phyloP scores from a whole-genome alignment of 2,797 vertebrate genomes.

The Sylvia borin region DNA sequence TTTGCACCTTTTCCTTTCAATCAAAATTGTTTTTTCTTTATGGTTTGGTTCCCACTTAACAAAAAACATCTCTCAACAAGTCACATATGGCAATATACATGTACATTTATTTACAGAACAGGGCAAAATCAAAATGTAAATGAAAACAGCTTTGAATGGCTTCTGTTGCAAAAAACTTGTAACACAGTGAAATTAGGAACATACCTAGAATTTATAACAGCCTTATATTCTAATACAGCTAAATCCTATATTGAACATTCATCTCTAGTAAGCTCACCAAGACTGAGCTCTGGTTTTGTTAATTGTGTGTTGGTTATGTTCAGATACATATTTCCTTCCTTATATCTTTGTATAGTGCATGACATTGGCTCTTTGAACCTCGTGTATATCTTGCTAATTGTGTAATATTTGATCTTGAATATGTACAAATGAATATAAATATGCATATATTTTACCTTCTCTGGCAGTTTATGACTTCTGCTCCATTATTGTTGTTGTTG shows the following conservation, averaged over 20 bases:
- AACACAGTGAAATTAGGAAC: neutral
- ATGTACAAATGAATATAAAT: neutral
- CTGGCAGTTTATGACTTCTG: neutral
- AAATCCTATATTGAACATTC: neutral
- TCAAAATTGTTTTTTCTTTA: neutral
- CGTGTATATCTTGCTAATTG: neutral
- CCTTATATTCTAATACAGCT: neutral
- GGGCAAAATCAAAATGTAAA: neutral
- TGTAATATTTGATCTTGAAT: neutral
- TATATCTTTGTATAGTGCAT: neutral
- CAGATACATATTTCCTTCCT: neutral
- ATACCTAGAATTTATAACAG: neutral
- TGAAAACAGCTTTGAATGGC: neutral
- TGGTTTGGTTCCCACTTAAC: neutral
- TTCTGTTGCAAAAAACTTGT: neutral
- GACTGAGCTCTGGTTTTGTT: neutral
- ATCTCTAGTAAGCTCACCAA: neutral
- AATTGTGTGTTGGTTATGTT: neutral
- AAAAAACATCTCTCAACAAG: neutral
- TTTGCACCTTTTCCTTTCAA: neutral
- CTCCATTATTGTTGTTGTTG: neutral
- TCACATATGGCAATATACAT: rapidly evolving
- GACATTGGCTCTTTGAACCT: neutral
- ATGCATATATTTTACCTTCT: neutral
- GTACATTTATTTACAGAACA: neutral